These are phyloP conservation scores for Vanacampus margaritifer DNA, from an alignment of 2,113 vertebrate species.

Conservation along the genomic window DNA sequence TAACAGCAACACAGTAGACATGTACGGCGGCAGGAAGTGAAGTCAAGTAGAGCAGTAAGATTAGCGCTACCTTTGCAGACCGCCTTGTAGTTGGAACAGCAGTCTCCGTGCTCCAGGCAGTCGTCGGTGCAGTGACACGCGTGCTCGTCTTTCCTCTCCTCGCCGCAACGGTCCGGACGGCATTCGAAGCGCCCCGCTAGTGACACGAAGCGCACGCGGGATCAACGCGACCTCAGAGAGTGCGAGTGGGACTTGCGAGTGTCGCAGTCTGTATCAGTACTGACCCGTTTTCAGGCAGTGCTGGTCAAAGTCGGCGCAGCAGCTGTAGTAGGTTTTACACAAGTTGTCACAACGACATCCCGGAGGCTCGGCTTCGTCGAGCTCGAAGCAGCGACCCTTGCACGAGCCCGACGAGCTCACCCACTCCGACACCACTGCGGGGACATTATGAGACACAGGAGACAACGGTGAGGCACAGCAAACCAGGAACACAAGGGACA, in stretches of 20 bases:
- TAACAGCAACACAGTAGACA: conserved; percentile 5
- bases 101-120: conserved; percentile 87
- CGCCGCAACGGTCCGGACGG: conserved; percentile 84
- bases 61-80: conserved; percentile 80
- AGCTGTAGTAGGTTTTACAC: conserved; percentile 95
- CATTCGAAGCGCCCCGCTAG: conserved; percentile 92
- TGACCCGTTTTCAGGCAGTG: conserved; percentile 93
- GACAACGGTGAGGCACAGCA: neutral
- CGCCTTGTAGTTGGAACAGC: conserved; percentile 92
- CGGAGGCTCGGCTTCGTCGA: conserved; percentile 85
- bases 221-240: neutral
- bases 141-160: conserved; percentile 81
- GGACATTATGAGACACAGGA: neutral
- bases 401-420: conserved; percentile 87
- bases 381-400: conserved; percentile 91
- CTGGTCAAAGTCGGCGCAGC: conserved; percentile 91
- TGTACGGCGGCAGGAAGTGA: neutral
- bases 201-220: neutral
- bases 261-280: neutral
- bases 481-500: neutral
- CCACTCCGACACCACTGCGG: conserved; percentile 76
- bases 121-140: conserved; percentile 95
- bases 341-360: conserved; percentile 95
- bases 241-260: too few species aligned
- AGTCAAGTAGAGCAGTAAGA: neutral